Evolutionary conservation across 2,797 vertebrate genomes (phyloP).

Genomic region (Danio jaintianensis): DNA sequence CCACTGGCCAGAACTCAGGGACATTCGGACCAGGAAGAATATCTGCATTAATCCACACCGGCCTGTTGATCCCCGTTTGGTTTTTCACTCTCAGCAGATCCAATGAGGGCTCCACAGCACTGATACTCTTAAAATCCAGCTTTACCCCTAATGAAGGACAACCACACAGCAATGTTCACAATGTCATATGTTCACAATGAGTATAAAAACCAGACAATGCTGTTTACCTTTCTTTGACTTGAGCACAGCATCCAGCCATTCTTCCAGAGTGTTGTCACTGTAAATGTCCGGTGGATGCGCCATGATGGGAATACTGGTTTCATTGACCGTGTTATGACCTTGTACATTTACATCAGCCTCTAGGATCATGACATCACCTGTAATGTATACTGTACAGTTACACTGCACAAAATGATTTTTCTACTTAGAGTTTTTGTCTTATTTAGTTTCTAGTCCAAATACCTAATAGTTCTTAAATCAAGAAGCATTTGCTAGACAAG

Average conservation of each 20-base stretch:
- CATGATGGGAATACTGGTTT: slow-evolving; percentile 84
- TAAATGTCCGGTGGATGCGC: slow-evolving; percentile 83
- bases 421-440: no score
- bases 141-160: slow-evolving; percentile 77
- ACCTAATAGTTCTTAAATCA: no score
- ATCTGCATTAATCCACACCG: slow-evolving; percentile 84
- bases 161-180: not conserved
- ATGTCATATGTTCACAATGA: not conserved
- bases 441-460: no score
- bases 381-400: not conserved
- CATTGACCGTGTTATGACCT: slow-evolving; percentile 75
- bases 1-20: slow-evolving; percentile 67
- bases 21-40: slow-evolving; percentile 82
- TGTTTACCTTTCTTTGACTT: slow-evolving; percentile 79
- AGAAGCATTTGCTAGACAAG: no score
- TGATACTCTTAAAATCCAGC: slow-evolving; percentile 83
- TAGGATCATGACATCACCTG: slow-evolving; percentile 82
- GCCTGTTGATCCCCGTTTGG: slow-evolving; percentile 70
- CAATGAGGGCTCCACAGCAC: slow-evolving; percentile 76
- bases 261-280: slow-evolving; percentile 85
- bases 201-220: not conserved
- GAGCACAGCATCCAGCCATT: slow-evolving; percentile 84
- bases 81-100: slow-evolving; percentile 72
- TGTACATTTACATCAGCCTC: slow-evolving; percentile 84
- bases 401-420: not conserved